Conservation (phyloP, 2,888 invertebrate species). For the Drosophila demipolita region DNA sequence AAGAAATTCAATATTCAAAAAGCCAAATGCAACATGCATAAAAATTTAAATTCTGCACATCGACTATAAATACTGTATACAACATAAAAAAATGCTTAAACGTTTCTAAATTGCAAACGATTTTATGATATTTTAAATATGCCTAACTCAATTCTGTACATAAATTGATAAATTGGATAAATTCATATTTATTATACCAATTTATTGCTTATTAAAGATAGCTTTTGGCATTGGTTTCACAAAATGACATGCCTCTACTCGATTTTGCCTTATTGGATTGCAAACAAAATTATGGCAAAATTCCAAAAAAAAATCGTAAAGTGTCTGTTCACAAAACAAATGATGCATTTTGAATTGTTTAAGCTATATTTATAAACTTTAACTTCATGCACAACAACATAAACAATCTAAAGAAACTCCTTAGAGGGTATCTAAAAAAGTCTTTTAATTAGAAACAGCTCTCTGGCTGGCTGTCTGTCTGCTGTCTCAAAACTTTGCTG, state of each 20-base stretch:
- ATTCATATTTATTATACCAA: background rate
- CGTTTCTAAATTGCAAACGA: background rate
- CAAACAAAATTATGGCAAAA: background rate
- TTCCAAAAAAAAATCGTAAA: background rate
- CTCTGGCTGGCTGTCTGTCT: background rate
- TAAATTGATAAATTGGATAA: background rate
- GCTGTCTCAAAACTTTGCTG: slow-evolving; percentile 41
- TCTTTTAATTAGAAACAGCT: slow-evolving; percentile 67
- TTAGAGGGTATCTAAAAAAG: slow-evolving; percentile 40
- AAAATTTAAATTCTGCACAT: background rate
- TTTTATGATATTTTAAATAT: background rate
- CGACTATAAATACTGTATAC: background rate
- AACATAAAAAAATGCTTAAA: background rate
- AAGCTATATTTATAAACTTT: background rate
- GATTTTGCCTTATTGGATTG: background rate
- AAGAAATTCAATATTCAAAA: background rate
- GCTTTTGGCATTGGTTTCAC: background rate
- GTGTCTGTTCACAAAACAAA: background rate
- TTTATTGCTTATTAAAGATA: background rate
- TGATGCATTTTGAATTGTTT: background rate
- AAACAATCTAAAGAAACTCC: background rate
- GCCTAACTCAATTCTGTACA: background rate
- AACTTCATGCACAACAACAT: background rate
- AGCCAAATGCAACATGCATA: background rate
- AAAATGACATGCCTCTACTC: background rate